These are phyloP conservation scores for Vespertilio murinus DNA, from an alignment of 2,797 vertebrate species.

Conservation along the genomic window DNA sequence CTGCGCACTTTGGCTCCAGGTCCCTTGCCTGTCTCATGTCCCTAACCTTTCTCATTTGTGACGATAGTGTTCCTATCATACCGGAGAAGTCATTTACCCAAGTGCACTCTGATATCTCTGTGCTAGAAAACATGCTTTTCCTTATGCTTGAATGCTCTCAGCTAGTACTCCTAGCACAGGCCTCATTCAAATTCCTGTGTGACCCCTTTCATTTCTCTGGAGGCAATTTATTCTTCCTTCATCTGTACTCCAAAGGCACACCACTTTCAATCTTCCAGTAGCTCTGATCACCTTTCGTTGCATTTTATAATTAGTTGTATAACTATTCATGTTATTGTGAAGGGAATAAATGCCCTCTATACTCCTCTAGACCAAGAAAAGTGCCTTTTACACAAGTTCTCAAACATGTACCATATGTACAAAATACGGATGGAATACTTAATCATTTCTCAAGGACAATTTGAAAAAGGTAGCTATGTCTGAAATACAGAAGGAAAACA, in stretches of 20 bases:
- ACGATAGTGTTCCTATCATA: neutral
- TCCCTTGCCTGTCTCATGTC: neutral
- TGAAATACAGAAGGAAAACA: constrained; percentile 67
- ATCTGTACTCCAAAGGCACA: neutral
- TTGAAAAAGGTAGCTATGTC: constrained; percentile 58
- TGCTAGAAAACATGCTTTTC: neutral
- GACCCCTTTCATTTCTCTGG: neutral
- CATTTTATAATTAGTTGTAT: neutral
- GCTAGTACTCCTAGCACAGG: neutral
- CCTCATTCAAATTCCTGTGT: neutral
- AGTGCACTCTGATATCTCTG: neutral
- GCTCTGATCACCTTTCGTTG: neutral
- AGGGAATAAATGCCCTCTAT: neutral
- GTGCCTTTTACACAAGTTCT: neutral
- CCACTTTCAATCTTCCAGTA: neutral
- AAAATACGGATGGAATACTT: neutral
- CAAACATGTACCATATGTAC: neutral
- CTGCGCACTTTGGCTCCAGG: neutral
- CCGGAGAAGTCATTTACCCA: neutral
- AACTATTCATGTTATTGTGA: neutral
- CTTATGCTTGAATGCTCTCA: neutral
- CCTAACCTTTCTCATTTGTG: neutral
- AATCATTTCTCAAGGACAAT: constrained; percentile 46
- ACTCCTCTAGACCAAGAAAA: neutral
- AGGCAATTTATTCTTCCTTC: neutral